Base-by-base conservation (phyloP, 2,888 invertebrate genomes). In the Allophyes oxyacanthae region DNA sequence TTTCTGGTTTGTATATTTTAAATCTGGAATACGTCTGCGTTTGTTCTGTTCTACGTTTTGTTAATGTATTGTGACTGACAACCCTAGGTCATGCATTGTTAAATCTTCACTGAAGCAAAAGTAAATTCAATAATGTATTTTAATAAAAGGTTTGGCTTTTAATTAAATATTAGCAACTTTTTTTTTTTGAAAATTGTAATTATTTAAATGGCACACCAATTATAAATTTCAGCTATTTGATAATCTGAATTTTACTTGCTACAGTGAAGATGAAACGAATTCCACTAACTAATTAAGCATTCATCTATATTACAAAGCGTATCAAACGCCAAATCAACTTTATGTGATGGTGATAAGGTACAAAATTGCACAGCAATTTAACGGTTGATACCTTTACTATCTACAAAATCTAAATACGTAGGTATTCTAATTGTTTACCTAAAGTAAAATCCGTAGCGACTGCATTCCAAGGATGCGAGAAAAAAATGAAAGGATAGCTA, bases 361-460 rank as follows among this genome's bases (percentile, higher is more conserved):
- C 8, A 44, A 37, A 65, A 33, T 60, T 33, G 25, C 9, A 14
- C 28, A 1, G 9, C 13, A 41, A 36, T n/a, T n/a, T 25, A 0
- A 36, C 20, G 2, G 0, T 48, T 44, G 38, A 44, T 55, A 48
- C 34, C 0, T 46, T 36, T 9, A 9, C 7, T 33, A 32, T 6
- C 26, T 30, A 42, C 28, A 28, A 6, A 28, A 6, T 8, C 28
- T 28, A 28, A 28, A 28, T 28, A 28, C 28, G 7, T 28, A 28
- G 6, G 6, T 28, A 8, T 28, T 4, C 28, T 20, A 1, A 38
- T 33, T 3, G 7, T 46, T 81, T 81, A 81, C 82, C 79, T 74
- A 76, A 72, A 65, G 61, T 71, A 74, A 54, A 74, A 78, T 79
- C 83, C 82, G 61, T 74, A 83, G 33, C 73, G 81, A 71, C 78